phyloP scores from a whole-genome alignment of 2,113 vertebrate species.

The Capreolus pygargus region DNA sequence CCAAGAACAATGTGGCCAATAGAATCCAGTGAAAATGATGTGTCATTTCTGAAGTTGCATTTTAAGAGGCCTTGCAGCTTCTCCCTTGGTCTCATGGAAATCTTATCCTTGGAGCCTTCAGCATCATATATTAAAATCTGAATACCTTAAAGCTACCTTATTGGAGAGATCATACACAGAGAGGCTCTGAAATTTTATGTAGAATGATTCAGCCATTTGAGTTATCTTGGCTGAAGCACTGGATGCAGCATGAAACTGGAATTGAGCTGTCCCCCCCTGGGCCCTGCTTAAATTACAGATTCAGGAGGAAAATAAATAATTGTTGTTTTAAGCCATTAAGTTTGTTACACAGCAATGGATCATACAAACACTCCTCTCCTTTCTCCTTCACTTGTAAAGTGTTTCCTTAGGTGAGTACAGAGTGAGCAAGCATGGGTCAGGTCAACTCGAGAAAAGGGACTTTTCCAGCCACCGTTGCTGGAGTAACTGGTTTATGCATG shows the following conservation, averaged over 20 bases:
- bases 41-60: background rate
- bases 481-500: background rate
- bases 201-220: background rate
- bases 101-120: background rate
- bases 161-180: background rate
- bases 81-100: background rate
- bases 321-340: background rate
- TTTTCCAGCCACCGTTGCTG: background rate
- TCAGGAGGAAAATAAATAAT: background rate
- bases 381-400: constrained; percentile 19
- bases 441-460: background rate
- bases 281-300: background rate
- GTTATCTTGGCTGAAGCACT: background rate
- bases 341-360: background rate
- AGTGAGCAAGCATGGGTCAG: background rate
- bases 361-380: background rate
- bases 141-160: background rate
- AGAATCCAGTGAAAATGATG: background rate
- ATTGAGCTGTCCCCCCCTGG: background rate
- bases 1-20: background rate
- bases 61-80: background rate
- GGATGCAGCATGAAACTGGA: background rate
- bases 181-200: background rate
- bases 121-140: background rate
- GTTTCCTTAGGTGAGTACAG: background rate